phyloP scores from a whole-genome alignment of 2,113 vertebrate genomes.

The Cricetomys ansorgei region DNA sequence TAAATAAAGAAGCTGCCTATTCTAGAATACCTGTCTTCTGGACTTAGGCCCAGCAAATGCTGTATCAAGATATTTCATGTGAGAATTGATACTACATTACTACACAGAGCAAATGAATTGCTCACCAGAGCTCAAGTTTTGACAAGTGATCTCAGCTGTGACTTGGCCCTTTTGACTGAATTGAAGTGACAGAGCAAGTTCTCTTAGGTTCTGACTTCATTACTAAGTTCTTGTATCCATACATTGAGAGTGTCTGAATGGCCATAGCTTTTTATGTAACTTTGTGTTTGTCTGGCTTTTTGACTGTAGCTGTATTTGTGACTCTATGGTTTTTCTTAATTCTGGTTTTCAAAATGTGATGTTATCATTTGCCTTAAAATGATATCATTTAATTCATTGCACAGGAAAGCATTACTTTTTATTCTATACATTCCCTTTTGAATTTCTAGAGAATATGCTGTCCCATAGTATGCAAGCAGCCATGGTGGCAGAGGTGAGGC shows the following conservation, averaged over 20 bases:
- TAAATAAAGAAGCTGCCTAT: constrained; percentile 29
- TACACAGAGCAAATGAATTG: constrained; percentile 59
- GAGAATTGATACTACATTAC: constrained; percentile 16
- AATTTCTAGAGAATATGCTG: constrained; percentile 48
- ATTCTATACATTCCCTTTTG: constrained; percentile 16
- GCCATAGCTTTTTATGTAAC: constrained; percentile 22
- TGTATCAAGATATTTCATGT: constrained; percentile 32
- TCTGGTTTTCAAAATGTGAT: constrained; percentile 43
- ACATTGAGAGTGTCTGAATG: constrained; percentile 31
- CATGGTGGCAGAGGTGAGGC: background rate
- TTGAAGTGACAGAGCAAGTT: background rate
- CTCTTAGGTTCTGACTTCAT: constrained; percentile 20
- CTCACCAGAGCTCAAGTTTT: constrained; percentile 16
- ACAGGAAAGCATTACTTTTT: constrained; percentile 29
- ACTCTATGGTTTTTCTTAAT: constrained; percentile 13
- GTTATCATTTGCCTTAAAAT: background rate
- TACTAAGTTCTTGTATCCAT: constrained; percentile 14
- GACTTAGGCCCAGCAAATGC: background rate
- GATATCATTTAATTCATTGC: background rate
- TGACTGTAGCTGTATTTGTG: background rate
- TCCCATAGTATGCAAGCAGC: background rate
- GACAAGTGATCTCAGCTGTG: constrained; percentile 19
- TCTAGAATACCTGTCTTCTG: constrained; percentile 42
- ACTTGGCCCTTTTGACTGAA: constrained; percentile 35
- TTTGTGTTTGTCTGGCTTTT: constrained; percentile 24